Evolutionary conservation across 1,140 invertebrate species (phyloP).

Genomic region (Atta cephalotes): DNA sequence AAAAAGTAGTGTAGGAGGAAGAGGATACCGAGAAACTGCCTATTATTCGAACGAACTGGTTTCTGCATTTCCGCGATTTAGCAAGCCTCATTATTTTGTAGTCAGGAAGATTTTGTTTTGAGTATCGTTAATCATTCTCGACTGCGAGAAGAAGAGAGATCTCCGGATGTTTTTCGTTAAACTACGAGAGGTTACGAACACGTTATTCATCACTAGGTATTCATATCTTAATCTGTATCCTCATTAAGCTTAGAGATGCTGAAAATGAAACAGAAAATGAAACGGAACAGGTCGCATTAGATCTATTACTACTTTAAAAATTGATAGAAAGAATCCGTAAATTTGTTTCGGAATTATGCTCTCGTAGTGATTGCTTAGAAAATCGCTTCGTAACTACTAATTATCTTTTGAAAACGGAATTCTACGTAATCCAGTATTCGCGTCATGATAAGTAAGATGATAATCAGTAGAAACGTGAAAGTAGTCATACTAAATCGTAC

Average conservation of each 20-base stretch:
- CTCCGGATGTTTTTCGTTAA: conserved; percentile 42
- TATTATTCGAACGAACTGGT: conserved; percentile 30
- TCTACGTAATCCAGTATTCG: background rate
- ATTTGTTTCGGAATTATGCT: conserved; percentile 28
- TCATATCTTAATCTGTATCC: conserved; percentile 47
- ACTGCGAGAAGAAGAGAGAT: conserved; percentile 30
- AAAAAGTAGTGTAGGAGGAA: background rate
- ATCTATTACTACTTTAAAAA: conserved; percentile 1
- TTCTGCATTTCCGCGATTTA: conserved; percentile 42
- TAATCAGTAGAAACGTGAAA: conserved; percentile 11
- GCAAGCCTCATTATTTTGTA: conserved; percentile 44
- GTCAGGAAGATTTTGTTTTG: conserved; percentile 36
- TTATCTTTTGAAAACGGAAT: background rate
- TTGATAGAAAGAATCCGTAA: background rate
- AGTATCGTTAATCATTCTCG: conserved; percentile 51
- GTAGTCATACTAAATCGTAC: background rate
- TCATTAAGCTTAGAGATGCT: conserved; percentile 24
- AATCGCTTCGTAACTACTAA: background rate
- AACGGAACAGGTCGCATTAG: background rate
- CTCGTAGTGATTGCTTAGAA: background rate
- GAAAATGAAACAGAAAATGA: conserved; percentile 29
- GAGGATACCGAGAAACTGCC: conserved; percentile 2
- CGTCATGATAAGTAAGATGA: background rate
- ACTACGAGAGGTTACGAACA: conserved; percentile 27
- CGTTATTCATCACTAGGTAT: conserved; percentile 40